Evolutionary conservation across 2,797 vertebrate species (phyloP).

Genomic region (Pseudochirops corinnae): DNA sequence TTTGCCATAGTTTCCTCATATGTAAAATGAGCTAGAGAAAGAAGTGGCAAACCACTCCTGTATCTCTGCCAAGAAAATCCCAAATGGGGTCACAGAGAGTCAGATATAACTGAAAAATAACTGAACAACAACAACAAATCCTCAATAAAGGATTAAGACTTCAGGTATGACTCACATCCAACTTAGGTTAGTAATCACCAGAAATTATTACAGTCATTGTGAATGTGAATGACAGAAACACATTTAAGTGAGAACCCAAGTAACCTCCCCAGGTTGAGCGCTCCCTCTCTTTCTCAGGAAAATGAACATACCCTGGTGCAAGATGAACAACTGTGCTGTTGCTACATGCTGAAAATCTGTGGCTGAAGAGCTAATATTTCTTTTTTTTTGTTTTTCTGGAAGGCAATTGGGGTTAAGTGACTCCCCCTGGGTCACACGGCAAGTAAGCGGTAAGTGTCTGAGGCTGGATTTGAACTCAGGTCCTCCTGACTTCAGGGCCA

Average conservation of each 20-base stretch:
- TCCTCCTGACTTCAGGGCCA: no score
- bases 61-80: not conserved
- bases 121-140: not conserved
- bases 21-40: not conserved
- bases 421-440: no score
- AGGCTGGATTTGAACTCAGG: no score
- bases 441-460: no score
- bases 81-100: not conserved
- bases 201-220: accelerated
- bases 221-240: not conserved
- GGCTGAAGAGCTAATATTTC: not conserved
- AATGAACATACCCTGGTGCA: accelerated
- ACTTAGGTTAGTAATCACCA: no score
- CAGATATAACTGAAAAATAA: not conserved
- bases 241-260: not conserved
- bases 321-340: not conserved
- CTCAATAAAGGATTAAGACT: not conserved
- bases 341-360: not conserved
- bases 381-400: no score
- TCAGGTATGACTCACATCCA: not conserved
- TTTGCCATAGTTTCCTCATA: not conserved
- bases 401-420: no score
- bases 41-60: not conserved
- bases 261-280: not conserved
- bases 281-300: not conserved